Evolutionary conservation across 2,113 vertebrate species (phyloP).

Genomic region (Anarhynchus alexandrinus): DNA sequence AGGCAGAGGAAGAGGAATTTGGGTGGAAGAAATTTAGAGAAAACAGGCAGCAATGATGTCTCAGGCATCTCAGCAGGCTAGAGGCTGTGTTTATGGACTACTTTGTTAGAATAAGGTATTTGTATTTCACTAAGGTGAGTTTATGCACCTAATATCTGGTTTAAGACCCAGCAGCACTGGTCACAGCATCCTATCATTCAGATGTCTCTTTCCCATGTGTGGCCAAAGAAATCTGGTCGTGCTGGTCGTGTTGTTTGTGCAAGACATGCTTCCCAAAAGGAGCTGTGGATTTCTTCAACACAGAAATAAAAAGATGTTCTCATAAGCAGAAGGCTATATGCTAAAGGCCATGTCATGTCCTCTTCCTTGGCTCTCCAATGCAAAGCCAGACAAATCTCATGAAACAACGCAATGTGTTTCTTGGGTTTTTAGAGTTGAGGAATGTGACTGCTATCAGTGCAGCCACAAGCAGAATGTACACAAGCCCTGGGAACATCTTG

Average conservation of each 20-base stretch:
- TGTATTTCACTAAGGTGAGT: background rate
- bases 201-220: background rate
- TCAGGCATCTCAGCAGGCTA: background rate
- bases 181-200: background rate
- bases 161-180: background rate
- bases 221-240: background rate
- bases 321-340: background rate
- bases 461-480: conserved; percentile 36
- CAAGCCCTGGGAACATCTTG: conserved; percentile 61
- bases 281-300: background rate
- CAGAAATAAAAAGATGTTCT: background rate
- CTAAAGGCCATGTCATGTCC: background rate
- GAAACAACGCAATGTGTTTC: background rate
- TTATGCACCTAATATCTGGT: background rate
- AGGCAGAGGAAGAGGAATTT: background rate
- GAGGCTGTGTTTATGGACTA: background rate
- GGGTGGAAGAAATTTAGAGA: background rate
- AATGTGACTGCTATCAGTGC: conserved; percentile 50
- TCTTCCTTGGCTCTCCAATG: background rate
- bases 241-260: background rate
- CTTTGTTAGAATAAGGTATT: background rate
- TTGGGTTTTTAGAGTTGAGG: background rate
- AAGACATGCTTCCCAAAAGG: background rate
- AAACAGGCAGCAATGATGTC: background rate
- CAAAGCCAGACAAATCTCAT: conserved; percentile 38